Conservation (phyloP, 2,113 vertebrate species). For the Catharus fuscescens region DNA sequence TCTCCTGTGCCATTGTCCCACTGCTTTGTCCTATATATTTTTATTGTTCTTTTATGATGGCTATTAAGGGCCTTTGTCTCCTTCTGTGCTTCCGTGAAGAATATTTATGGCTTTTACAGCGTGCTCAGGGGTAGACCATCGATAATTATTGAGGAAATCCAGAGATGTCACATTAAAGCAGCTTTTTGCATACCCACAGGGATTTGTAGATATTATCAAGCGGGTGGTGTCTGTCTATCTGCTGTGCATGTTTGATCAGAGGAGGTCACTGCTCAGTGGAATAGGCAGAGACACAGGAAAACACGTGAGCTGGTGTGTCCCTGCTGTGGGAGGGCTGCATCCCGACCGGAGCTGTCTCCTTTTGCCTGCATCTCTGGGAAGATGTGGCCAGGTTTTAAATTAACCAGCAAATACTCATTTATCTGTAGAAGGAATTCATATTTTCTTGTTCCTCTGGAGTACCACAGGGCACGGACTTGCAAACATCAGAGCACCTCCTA, state of each 20-base stretch:
- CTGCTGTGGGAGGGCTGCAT: not conserved
- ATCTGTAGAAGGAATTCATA: not conserved
- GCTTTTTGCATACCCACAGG: conserved; percentile 33
- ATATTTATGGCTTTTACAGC: conserved; percentile 49
- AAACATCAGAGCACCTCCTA: not conserved
- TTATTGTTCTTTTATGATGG: conserved; percentile 54
- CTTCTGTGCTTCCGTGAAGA: conserved; percentile 45
- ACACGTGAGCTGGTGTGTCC: not conserved
- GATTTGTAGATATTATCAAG: not conserved
- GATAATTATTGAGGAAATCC: conserved; percentile 51
- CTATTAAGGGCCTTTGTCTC: conserved; percentile 46
- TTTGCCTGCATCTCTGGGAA: not conserved
- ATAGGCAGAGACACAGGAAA: not conserved
- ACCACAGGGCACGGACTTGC: not conserved
- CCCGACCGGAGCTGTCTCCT: not conserved
- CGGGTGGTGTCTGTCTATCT: conserved; percentile 22
- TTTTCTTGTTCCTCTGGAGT: not conserved
- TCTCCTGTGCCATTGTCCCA: conserved; percentile 34
- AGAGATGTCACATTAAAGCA: conserved; percentile 37
- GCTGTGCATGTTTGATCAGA: conserved; percentile 29
- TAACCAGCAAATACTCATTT: not conserved
- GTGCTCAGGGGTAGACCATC: not conserved
- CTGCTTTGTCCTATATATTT: conserved; percentile 35
- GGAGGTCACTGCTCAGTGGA: not conserved
- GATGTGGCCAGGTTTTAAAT: conserved; percentile 13